These are phyloP conservation scores for Acanthochromis polyacanthus DNA, from an alignment of 2,113 vertebrate genomes.

Conservation along the genomic window DNA sequence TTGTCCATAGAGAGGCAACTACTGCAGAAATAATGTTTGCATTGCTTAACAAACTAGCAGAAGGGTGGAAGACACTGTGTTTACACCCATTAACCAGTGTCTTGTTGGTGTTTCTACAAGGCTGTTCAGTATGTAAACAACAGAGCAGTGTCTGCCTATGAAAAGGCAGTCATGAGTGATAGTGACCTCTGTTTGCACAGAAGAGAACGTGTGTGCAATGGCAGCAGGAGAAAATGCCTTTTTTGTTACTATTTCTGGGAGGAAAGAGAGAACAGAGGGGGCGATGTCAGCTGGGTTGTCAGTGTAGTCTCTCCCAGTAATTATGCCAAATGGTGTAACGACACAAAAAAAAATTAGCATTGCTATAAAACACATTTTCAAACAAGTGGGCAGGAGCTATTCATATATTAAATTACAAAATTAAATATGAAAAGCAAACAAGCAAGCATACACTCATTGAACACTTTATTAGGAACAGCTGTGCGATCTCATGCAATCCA, in stretches of 20 bases:
- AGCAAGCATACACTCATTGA: no score
- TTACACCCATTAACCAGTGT: slow-evolving; percentile 12
- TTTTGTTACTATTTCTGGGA: slow-evolving; percentile 39
- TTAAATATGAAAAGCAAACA: no score
- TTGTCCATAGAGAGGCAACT: background rate
- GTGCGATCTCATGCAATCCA: no score
- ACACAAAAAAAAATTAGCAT: background rate
- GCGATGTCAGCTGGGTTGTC: background rate
- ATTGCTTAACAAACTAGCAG: slow-evolving; percentile 22
- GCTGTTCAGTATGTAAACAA: slow-evolving; percentile 46
- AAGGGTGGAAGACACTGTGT: slow-evolving; percentile 4
- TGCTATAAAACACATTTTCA: no score
- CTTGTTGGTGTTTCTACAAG: slow-evolving; percentile 24
- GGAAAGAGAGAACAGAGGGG: background rate
- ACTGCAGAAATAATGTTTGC: slow-evolving; percentile 6
- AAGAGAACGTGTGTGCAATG: slow-evolving; percentile 31
- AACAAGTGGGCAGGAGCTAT: no score
- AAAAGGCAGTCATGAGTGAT: slow-evolving; percentile 41
- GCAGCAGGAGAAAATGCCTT: slow-evolving; percentile 36
- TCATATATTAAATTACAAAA: no score
- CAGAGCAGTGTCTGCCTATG: slow-evolving; percentile 29
- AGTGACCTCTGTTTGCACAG: slow-evolving; percentile 41
- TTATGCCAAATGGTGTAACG: background rate
- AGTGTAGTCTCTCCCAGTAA: background rate
- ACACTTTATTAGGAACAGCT: no score